phyloP scores from a whole-genome alignment of 2,888 invertebrate genomes.

The Phymatocera aterrima region DNA sequence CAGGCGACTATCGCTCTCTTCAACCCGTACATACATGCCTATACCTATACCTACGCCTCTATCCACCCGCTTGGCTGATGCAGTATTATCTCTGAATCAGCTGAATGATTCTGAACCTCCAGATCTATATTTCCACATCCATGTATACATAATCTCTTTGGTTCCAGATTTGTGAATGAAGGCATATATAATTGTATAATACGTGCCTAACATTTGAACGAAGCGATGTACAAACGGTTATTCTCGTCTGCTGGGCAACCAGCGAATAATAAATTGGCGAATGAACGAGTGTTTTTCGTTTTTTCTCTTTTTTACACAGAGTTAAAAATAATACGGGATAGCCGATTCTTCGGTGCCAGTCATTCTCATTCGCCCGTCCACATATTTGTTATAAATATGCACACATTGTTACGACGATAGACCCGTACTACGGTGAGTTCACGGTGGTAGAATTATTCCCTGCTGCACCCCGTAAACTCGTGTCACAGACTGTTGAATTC shows the following conservation, averaged over 20 bases:
- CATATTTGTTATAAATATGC: not conserved
- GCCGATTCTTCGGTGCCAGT: not conserved
- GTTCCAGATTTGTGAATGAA: not conserved
- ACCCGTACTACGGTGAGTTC: too few species aligned
- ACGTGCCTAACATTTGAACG: not conserved
- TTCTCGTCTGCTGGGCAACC: not conserved
- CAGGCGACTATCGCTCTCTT: not conserved
- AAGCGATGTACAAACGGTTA: not conserved
- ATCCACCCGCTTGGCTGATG: too few species aligned
- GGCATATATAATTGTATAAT: not conserved
- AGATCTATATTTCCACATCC: not conserved
- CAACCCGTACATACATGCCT: too few species aligned
- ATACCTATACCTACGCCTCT: too few species aligned
- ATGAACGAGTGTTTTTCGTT: not conserved
- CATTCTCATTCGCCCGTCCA: not conserved
- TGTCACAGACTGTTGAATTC: too few species aligned
- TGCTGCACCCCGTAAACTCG: too few species aligned
- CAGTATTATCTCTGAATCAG: too few species aligned
- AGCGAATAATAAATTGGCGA: slow-evolving; percentile 13
- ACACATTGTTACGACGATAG: too few species aligned
- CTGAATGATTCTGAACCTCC: not conserved
- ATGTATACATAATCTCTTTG: not conserved
- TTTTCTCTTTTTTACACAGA: too few species aligned
- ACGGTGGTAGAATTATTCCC: too few species aligned
- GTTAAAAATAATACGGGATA: slow-evolving; percentile 5